Percentiles rank a stretch among this genome's conserved stretches.
Conservation (phyloP, 2,797 vertebrate species). For the Lepus townsendii region DNA sequence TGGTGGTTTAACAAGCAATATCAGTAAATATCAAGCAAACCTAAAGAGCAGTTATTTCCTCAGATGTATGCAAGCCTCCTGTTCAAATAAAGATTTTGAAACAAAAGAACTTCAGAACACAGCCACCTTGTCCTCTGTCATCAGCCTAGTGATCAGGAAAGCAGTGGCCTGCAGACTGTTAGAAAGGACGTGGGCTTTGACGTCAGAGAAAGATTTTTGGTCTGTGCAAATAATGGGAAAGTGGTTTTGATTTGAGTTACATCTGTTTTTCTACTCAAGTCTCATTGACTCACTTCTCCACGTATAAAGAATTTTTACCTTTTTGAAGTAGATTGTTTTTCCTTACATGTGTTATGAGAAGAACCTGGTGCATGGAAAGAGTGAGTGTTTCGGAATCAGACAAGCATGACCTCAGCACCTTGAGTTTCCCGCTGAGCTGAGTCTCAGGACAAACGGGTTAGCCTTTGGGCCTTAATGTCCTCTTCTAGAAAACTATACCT, state of each 20-base stretch:
- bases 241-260: slow-evolving; percentile 22
- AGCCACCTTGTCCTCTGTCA: neutral
- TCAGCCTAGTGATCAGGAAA: neutral
- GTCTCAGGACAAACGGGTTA: neutral
- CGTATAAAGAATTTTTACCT: neutral
- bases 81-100: slow-evolving; percentile 51
- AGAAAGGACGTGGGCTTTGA: neutral
- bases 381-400: neutral
- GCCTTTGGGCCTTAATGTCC: neutral
- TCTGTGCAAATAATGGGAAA: neutral
- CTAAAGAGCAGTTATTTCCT: slow-evolving; percentile 15
- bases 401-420: neutral
- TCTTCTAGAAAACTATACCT: neutral
- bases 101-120: neutral
- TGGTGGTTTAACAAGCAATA: neutral
- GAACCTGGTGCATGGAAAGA: neutral
- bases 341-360: neutral
- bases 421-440: neutral
- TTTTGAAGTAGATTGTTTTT: neutral
- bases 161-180: neutral
- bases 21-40: slow-evolving; percentile 48
- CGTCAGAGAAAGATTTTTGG: neutral
- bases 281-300: neutral
- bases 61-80: neutral
- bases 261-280: neutral